Evolutionary conservation across 2,113 vertebrate genomes (phyloP).

Genomic region (Poeciliopsis retropinna): DNA sequence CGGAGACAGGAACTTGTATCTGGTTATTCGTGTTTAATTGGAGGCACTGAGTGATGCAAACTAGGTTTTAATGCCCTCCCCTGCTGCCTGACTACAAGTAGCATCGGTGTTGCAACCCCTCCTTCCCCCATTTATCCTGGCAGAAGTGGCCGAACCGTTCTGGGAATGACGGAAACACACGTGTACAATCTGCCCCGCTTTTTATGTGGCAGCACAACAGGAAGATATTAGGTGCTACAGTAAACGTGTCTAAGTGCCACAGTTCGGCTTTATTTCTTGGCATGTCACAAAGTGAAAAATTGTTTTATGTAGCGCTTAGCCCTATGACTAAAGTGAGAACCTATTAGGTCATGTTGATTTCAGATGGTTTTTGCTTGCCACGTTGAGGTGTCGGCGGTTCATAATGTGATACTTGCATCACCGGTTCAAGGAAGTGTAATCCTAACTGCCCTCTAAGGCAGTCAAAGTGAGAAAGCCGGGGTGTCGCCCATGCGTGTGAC

Average conservation of each 20-base stretch:
- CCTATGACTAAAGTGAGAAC: conserved; percentile 12
- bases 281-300: conserved; percentile 12
- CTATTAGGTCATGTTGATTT: conserved; percentile 24
- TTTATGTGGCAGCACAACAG: conserved; percentile 43
- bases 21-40: conserved; percentile 83
- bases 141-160: conserved; percentile 65
- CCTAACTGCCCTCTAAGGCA: conserved; percentile 14
- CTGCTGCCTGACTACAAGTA: conserved; percentile 77
- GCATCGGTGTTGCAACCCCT: conserved; percentile 64
- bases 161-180: conserved; percentile 39
- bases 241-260: conserved; percentile 50
- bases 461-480: conserved; percentile 44
- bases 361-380: conserved; percentile 14
- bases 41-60: conserved; percentile 81
- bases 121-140: conserved; percentile 55
- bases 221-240: conserved; percentile 26
- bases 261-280: conserved; percentile 28
- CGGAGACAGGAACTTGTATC: conserved; percentile 77
- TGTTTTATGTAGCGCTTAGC: conserved; percentile 1
- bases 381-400: conserved; percentile 28
- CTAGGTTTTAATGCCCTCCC: conserved; percentile 79
- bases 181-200: conserved; percentile 21
- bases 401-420: conserved; percentile 35
- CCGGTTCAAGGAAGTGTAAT: conserved; percentile 27
- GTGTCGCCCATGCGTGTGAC: conserved; percentile 21